phyloP scores from a whole-genome alignment of 2,113 vertebrate species.

The Mesembrinibis cayennensis region DNA sequence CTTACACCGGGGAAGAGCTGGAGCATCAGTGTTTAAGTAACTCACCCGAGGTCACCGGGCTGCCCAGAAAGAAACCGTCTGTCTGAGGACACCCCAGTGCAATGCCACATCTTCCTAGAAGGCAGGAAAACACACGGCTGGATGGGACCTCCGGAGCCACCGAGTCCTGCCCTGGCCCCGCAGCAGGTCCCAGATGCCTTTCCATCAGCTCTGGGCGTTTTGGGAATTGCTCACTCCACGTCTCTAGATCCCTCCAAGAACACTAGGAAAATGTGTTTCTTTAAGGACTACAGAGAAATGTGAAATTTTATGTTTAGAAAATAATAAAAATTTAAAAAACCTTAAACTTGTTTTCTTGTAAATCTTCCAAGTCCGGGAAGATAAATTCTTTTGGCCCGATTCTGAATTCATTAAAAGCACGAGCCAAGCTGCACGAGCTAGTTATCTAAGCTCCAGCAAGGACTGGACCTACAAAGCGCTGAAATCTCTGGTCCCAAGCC shows the following conservation, averaged over 20 bases:
- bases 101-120: neutral
- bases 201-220: neutral
- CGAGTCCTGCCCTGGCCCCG: neutral
- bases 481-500: slow-evolving; percentile 29
- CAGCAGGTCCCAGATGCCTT: neutral
- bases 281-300: neutral
- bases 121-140: rapidly evolving
- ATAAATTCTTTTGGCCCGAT: slow-evolving; percentile 13
- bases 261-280: neutral
- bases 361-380: slow-evolving; percentile 36
- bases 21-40: neutral
- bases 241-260: neutral
- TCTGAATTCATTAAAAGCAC: neutral
- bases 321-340: neutral
- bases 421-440: slow-evolving; percentile 24
- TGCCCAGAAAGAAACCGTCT: neutral
- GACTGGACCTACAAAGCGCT: slow-evolving; percentile 19
- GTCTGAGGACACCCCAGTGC: neutral
- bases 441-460: slow-evolving; percentile 35
- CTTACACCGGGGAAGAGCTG: neutral
- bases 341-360: slow-evolving; percentile 8
- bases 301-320: slow-evolving; percentile 39
- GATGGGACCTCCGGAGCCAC: neutral
- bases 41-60: neutral
- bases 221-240: neutral